Base-by-base conservation (phyloP, 2,888 invertebrate genomes). In the Pristionchus japonicus region DNA sequence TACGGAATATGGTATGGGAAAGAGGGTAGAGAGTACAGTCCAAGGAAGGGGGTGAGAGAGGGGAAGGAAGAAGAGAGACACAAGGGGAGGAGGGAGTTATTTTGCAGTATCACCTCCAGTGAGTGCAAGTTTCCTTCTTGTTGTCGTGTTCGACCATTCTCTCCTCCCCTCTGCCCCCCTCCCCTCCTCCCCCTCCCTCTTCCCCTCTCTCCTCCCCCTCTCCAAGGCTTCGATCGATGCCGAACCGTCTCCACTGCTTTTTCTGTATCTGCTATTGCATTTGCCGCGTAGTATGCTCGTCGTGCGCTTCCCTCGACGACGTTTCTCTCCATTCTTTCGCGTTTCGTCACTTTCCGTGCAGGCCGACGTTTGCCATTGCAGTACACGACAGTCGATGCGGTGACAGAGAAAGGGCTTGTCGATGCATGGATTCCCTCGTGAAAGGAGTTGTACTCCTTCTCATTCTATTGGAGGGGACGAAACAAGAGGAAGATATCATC, bases 211-310 rank as follows among this genome's bases (percentile, higher is more conserved):
- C 43, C 83, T 57, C 57, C 27, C 43, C 27, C 83, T 83, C 83
- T 83, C 83, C 57, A 47, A 47, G 47, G 77, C 77, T 77, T 43
- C 77, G 77, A 77, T 77, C 77, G 77, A 77, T 77, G 77, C 40
- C 77, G n/a, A 77, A 77, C 77, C 77, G 77, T 77, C 77, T 77
- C 77, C 77, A 43, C 77, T 77, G 77, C 77, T 77, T 47, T 77
- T 77, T 43, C 77, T 40, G 40, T 77, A 43, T 11, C 77, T 43
- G 43, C 23, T 77, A 77, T 77, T 43, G n/a, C 20, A n/a, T n/a
- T 40, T 23, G 40, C 43, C n/a, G n/a, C n/a, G n/a, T n/a, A n/a
- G n/a, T n/a, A n/a, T n/a, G n/a, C n/a, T n/a, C n/a, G n/a, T n/a
- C n/a, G 77, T 77, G 77, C n/a, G 77, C 34, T 77, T 43, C 17